Evolutionary conservation across 2,797 vertebrate genomes (phyloP).

Genomic region (Nothura maculosa): DNA sequence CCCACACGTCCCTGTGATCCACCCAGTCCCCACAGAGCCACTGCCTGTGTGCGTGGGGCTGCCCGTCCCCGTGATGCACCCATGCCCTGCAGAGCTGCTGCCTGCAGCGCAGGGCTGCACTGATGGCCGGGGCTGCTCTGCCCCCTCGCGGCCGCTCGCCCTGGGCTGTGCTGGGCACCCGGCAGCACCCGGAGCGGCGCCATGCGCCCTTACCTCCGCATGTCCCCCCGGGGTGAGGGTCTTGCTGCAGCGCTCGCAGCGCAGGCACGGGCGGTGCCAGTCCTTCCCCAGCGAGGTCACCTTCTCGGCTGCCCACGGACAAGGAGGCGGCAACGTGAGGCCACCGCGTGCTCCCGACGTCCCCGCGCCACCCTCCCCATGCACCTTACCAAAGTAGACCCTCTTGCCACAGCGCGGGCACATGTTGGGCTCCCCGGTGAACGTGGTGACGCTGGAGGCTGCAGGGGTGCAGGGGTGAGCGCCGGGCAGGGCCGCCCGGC

Average conservation of each 20-base stretch:
- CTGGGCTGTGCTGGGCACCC: too few relatives aligned
- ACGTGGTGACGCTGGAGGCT: conserved; percentile 95
- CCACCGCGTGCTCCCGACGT: too few relatives aligned
- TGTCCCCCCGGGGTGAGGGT: conserved; percentile 94
- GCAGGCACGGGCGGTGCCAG: conserved; percentile 98
- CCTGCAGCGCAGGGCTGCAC: too few relatives aligned
- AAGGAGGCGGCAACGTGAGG: not conserved
- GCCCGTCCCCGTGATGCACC: too few relatives aligned
- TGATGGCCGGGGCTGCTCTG: not conserved
- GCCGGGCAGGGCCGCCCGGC: too few relatives aligned
- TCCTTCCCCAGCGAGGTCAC: conserved; percentile 98
- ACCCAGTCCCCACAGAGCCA: too few relatives aligned
- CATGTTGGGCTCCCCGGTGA: conserved; percentile 95
- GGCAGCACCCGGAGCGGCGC: too few relatives aligned
- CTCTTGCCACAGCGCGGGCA: conserved; percentile 96
- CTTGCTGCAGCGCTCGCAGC: conserved; percentile 96
- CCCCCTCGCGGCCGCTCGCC: not conserved
- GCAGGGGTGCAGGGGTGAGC: not conserved
- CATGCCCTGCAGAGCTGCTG: too few relatives aligned
- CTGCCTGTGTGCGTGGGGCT: too few relatives aligned
- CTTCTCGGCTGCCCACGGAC: conserved; percentile 89
- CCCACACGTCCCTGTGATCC: too few relatives aligned
- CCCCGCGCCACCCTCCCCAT: too few relatives aligned
- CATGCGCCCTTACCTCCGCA: conserved; percentile 88
- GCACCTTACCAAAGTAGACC: conserved; percentile 95